Conservation (phyloP, 1,140 invertebrate species). For the Chrysomallon squamiferum region DNA sequence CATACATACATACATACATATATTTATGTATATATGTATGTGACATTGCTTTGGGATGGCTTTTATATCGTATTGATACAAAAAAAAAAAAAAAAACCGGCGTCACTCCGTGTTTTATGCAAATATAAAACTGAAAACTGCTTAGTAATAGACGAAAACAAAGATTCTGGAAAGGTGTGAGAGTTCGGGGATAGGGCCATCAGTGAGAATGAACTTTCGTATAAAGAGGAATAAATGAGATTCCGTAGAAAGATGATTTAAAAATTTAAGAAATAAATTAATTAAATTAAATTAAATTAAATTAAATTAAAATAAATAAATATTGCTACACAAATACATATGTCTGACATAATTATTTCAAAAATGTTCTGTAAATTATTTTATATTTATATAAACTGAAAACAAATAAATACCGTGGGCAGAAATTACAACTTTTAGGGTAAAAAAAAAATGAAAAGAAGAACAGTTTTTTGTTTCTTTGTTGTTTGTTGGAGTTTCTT, state of each 20-base stretch:
- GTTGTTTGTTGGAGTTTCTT: not conserved
- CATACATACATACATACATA: not conserved
- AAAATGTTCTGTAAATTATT: not conserved
- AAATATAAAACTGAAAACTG: not conserved
- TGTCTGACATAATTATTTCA: not conserved
- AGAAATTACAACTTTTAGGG: not conserved
- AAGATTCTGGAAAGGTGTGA: not conserved
- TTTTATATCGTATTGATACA: not conserved
- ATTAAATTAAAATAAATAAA: not conserved
- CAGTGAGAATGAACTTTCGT: no score
- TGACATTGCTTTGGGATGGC: not conserved
- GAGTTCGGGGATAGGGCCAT: not conserved
- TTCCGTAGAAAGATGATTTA: not conserved
- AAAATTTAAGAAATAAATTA: not conserved
- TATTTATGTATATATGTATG: constrained; percentile 2
- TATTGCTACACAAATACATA: not conserved
- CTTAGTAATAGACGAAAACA: not conserved
- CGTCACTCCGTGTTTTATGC: not conserved
- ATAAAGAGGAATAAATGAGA: not conserved
- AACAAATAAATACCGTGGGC: not conserved
- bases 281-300: not conserved
- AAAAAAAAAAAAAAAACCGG: not conserved
- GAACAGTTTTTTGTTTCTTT: not conserved
- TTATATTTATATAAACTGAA: not conserved
- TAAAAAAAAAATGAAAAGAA: not conserved